A percentile compares a stretch with the other conserved stretches of the same genome.
phyloP scores from a whole-genome alignment of 2,113 vertebrate species.

The Brevimyrus niger region DNA sequence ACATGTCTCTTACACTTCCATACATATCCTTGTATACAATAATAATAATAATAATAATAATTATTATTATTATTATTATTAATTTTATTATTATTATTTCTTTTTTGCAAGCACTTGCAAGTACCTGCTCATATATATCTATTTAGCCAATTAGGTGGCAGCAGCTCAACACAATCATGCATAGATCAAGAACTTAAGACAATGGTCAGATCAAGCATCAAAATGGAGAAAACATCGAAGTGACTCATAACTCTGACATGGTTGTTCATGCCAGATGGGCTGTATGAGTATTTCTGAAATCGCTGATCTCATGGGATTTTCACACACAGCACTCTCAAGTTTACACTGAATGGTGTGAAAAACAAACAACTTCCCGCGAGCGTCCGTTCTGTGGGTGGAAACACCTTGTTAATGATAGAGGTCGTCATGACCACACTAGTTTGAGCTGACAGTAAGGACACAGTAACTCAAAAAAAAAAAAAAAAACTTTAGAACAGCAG shows the following conservation, averaged over 20 bases:
- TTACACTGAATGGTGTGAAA: not conserved
- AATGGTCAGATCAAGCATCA: not conserved
- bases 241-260: not conserved
- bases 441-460: not conserved
- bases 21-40: not conserved
- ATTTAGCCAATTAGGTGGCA: not conserved
- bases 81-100: not conserved
- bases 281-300: not conserved
- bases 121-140: not conserved
- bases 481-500: not conserved
- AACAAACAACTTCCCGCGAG: not conserved
- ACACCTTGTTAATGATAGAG: not conserved
- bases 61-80: not conserved
- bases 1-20: not conserved
- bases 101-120: not conserved
- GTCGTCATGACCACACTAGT: not conserved
- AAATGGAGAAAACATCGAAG: not conserved
- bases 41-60: not conserved
- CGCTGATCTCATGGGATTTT: not conserved
- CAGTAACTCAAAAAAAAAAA: not conserved
- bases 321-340: not conserved
- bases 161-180: not conserved
- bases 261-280: not conserved
- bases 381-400: not conserved
- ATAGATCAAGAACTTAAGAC: not conserved